Percentiles rank a stretch among this genome's conserved stretches.
Evolutionary conservation across 37 sponge, comb jelly and placozoan genomes (phyloP).

Genomic region (Aphrocallistes beatrix): DNA sequence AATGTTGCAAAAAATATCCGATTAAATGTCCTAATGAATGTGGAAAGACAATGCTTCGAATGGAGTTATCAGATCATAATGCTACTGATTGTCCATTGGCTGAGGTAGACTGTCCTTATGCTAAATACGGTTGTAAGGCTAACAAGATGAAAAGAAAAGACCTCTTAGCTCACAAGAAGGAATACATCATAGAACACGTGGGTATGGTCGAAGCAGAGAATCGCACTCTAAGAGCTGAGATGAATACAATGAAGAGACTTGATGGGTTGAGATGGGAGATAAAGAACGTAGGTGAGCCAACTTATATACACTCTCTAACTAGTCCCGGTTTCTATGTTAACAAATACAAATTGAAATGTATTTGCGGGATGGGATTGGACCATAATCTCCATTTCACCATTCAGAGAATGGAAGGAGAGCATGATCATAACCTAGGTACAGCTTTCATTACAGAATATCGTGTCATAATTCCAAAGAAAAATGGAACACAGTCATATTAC

Average conservation of each 20-base stretch:
- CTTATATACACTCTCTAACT: no score
- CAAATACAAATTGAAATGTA: neutral
- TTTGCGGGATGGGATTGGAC: neutral
- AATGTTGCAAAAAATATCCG: no score
- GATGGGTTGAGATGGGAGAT: neutral
- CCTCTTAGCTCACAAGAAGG: slow-evolving; percentile 17
- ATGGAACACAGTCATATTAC: neutral
- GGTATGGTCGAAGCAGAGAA: neutral
- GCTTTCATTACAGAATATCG: neutral
- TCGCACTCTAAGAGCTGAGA: neutral
- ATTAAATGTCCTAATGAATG: no score
- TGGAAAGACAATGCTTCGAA: no score
- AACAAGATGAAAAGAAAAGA: neutral
- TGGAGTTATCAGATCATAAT: no score
- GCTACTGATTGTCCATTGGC: neutral
- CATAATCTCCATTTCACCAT: neutral
- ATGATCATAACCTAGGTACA: neutral
- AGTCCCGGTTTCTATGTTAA: neutral
- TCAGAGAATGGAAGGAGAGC: neutral
- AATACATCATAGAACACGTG: neutral
- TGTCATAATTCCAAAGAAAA: neutral
- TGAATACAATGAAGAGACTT: neutral
- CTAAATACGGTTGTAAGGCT: neutral
- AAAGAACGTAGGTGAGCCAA: neutral
- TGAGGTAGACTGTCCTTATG: neutral